Percentiles rank a stretch among this genome's conserved stretches.
These are phyloP conservation scores for Chaenocephalus aceratus DNA, from an alignment of 2,113 vertebrate species.

Conservation along the genomic window DNA sequence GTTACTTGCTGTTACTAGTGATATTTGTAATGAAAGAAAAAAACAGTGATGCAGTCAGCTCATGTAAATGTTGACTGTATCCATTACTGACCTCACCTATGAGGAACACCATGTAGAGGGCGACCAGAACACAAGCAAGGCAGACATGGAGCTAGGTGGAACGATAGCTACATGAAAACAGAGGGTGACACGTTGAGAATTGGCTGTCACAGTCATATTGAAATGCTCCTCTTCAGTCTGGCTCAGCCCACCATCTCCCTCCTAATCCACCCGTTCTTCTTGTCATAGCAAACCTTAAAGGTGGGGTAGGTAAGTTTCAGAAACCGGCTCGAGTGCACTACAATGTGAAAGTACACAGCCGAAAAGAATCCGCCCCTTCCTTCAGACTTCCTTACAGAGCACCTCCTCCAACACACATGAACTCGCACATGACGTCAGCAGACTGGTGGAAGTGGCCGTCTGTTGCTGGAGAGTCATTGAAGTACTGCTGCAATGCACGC, in stretches of 20 bases:
- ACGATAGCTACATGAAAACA: neutral
- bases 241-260: neutral
- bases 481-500: too few species aligned
- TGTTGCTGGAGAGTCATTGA: too few species aligned
- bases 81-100: slow-evolving; percentile 26
- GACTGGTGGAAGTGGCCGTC: too few species aligned
- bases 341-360: too few species aligned
- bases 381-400: too few species aligned
- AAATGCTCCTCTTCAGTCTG: neutral
- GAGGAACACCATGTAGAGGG: slow-evolving; percentile 62
- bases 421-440: too few species aligned
- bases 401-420: too few species aligned
- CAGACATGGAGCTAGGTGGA: slow-evolving; percentile 1
- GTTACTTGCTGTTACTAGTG: too few species aligned
- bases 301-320: too few species aligned
- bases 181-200: neutral
- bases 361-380: too few species aligned
- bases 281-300: neutral
- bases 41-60: slow-evolving; percentile 29
- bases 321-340: too few species aligned
- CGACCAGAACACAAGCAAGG: slow-evolving; percentile 1
- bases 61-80: slow-evolving; percentile 55
- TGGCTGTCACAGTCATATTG: neutral
- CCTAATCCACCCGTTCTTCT: neutral
- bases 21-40: slow-evolving; percentile 8